Conservation (phyloP, 2,888 invertebrate genomes). For the Ichneumon xanthorius region DNA sequence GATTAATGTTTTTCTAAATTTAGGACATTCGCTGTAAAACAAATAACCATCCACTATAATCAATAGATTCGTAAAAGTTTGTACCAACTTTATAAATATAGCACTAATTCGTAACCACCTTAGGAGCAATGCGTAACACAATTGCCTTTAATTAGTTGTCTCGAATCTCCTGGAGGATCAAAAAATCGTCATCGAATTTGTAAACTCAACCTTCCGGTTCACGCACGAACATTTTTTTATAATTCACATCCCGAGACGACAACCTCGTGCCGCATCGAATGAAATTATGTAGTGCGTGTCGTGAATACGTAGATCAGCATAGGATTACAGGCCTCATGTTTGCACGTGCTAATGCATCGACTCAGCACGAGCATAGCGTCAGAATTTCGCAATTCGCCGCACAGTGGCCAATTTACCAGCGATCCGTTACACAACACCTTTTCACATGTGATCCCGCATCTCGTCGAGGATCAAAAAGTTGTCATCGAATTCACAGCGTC, state of each 20-base stretch:
- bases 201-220: background rate
- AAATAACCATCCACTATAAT: too few species aligned
- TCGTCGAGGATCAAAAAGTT: background rate
- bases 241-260: background rate
- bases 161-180: too few species aligned
- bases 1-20: too few species aligned
- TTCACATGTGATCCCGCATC: background rate
- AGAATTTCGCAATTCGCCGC: background rate
- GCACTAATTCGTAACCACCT: background rate
- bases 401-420: background rate
- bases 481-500: background rate
- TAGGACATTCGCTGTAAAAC: too few species aligned
- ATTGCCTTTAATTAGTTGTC: too few species aligned
- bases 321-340: constrained; percentile 2
- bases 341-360: constrained; percentile 1
- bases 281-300: constrained; percentile 4
- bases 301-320: background rate
- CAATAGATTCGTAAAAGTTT: too few species aligned
- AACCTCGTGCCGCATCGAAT: background rate
- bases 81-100: too few species aligned
- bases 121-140: background rate
- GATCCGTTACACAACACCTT: background rate
- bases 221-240: background rate
- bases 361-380: background rate
- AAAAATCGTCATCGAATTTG: background rate